These are phyloP conservation scores for Herminia tarsipennalis DNA, from an alignment of 2,888 invertebrate species.

Conservation along the genomic window DNA sequence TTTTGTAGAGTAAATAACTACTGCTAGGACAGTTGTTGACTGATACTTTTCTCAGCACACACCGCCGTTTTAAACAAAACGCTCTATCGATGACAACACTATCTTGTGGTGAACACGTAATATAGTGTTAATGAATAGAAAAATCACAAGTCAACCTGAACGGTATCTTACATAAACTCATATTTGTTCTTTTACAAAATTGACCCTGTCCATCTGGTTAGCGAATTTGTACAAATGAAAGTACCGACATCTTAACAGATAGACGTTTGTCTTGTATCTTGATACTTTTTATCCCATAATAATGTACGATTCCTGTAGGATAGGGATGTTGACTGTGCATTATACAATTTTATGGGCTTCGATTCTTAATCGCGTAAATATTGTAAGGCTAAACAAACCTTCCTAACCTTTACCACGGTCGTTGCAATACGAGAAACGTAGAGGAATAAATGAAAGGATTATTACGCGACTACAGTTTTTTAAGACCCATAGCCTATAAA, in stretches of 20 bases:
- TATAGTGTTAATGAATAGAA: conserved; percentile 72
- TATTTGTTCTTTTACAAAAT: conserved; percentile 52
- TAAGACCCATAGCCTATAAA: too few species aligned
- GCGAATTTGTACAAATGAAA: conserved; percentile 13
- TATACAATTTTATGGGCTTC: too few species aligned
- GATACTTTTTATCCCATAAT: too few species aligned
- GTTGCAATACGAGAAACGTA: too few species aligned
- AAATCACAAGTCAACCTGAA: conserved; percentile 53
- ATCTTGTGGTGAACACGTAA: conserved; percentile 54
- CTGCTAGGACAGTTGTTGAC: conserved; percentile 28
- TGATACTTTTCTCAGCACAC: conserved; percentile 17
- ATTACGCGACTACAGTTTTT: too few species aligned
- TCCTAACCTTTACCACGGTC: too few species aligned
- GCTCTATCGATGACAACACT: conserved; percentile 39
- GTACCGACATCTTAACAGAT: background rate
- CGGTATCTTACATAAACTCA: conserved; percentile 52
- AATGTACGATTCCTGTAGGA: too few species aligned
- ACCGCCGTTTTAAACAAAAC: conserved; percentile 29
- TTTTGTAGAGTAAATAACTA: conserved; percentile 20
- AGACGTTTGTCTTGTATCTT: too few species aligned
- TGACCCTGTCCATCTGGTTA: conserved; percentile 29
- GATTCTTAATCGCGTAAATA: too few species aligned
- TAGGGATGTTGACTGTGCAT: too few species aligned
- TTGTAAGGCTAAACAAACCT: too few species aligned
- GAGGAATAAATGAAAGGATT: too few species aligned